Base-by-base conservation (phyloP, 2,113 vertebrate species). In the Phrynocephalus versicolor region DNA sequence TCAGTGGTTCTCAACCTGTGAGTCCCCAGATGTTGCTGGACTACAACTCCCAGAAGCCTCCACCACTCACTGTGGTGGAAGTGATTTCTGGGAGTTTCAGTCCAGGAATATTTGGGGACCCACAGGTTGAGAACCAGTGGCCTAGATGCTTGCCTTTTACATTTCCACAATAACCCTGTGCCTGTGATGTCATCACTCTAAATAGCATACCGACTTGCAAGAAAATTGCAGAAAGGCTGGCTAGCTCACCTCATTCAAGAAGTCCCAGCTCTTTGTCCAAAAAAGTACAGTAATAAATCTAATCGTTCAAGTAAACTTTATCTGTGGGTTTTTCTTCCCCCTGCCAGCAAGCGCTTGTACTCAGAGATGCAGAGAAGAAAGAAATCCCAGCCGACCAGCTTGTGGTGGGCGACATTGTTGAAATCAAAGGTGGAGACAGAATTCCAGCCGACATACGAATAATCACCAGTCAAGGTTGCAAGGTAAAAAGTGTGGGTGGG, bases 381-480 rank as follows among this genome's bases (percentile, higher is more conserved):
- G 92, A 95, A 51, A 78, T 97, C 70, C 78, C 96, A 23, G 95
- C 97, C 75, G 95, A 96, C 14, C 93, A 96, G 62, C 92, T 97
- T 60, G 97, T 97, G 74, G 96, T 97, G 51, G 97, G 97, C 21
- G 97, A 97, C 65, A 82, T 97, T 0, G 97, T 97, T 70, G 95
- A 97, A 84, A 95, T 97, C 81, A 97, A 96, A 93, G 97, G 96
- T 33, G 97, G 97, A 64, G 97, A 97, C 79, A 95, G 92, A 87
- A 96, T 97, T 84, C 97, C 97, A 55, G 97, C 96, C 0, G 97
- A 97, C 84, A 87, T 97, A 87, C 94, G 97, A 7, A 64, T 97
- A 1, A 91, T 96, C 72, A 87, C 39, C 83, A 18, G 92, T 60
- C 97, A 97, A 89, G 96, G 97, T 0, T 97, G 97, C 78, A 97